Evolutionary conservation across 2,888 invertebrate genomes (phyloP), one percentile per base, ranked within the genome.

Genomic region (Kuschelorhynchus macadamiae): DNA sequence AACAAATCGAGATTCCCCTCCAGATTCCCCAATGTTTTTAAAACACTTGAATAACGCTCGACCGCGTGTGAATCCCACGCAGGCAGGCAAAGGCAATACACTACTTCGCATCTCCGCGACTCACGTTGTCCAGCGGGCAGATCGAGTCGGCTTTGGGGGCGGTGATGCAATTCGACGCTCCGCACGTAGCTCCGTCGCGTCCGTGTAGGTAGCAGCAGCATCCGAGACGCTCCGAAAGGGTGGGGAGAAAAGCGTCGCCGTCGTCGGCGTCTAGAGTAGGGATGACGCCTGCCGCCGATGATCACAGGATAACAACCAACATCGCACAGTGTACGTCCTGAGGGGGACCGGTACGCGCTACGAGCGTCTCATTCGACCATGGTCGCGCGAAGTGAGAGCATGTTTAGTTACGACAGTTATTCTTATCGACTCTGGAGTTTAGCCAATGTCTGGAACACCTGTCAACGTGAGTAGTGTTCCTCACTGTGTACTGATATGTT

Each of bases 341-440:
- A 62, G 68, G 75, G 55, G 49, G 64, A 55, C 21, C 57, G 61
- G 62, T 63, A 33, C 67, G 53, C 52, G 64, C 46, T 32, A 5
- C 17, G 33, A 41, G 47, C 33, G 57, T 42, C 86, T 81, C 88
- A 90, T 90, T 91, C 88, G 88, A 91, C 90, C 89, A 91, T 91
- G 91, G 91, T 92, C 88, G 91, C 91, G 89, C 90, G 89, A 86
- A 88, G 89, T 88, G 90, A 87, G 86, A 90, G 88, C 87, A 91
- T 90, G 90, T 90, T 89, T 87, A 89, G 89, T 83, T 89, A 89
- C 87, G 90, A 90, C 86, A 90, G 90, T 87, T 91, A 90, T 86
- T 90, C 90, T 84, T 90, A 90, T 86, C 88, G 90, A 84, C 88
- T 91, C 85, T 90, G 90, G 90, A 90, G 90, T 87, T 86, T 91